Evolutionary conservation across 1,140 invertebrate genomes (phyloP), one percentile per base, ranked within the genome.

Genomic region (Drosophila lacertosa): DNA sequence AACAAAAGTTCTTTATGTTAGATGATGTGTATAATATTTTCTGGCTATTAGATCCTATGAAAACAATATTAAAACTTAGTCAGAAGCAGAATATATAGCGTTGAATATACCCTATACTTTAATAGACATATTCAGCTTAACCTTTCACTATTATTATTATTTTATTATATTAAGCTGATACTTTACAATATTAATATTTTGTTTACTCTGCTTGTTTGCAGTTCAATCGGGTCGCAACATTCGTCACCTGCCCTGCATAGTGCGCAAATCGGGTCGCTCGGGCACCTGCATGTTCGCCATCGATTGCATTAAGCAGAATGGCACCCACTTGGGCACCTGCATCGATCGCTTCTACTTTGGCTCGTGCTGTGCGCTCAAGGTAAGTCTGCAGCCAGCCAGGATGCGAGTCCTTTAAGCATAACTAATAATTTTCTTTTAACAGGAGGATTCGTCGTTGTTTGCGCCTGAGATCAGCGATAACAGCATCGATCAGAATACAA

Each of bases 211-310:
- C 9, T 32, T 50, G 7, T 79, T 91, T 93, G 15, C 91, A 96
- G 95, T 94, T 91, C 92, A 93, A 74, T 93, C 94, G 79, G 96
- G 95, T 78, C 94, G 96, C 74, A 97, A 97, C 91, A 97, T 97
- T 84, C 94, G 96, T 86, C 96, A 97, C 77, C 92, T 97, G 72
- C 95, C 96, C 29, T 98, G 97, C 91, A 94, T 97, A 82, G 96
- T 95, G 47, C 94, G 95, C 83, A 94, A 94, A 88, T 95, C 94
- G 16, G 95, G 94, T 3, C 94, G 96, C 71, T 95, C 94, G 53
- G 97, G 97, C 6, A 93, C 97, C 6, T 98, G 97, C 88, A 98
- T 98, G 97, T 98, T 98, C 90, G 97, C 97, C 54, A 97, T 97
- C 91, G 96, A 97, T 67, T 98, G 97, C 89, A 94, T 97, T 29